Evolutionary conservation across 2,888 invertebrate species (phyloP).

Genomic region (Mylabris sibirica): DNA sequence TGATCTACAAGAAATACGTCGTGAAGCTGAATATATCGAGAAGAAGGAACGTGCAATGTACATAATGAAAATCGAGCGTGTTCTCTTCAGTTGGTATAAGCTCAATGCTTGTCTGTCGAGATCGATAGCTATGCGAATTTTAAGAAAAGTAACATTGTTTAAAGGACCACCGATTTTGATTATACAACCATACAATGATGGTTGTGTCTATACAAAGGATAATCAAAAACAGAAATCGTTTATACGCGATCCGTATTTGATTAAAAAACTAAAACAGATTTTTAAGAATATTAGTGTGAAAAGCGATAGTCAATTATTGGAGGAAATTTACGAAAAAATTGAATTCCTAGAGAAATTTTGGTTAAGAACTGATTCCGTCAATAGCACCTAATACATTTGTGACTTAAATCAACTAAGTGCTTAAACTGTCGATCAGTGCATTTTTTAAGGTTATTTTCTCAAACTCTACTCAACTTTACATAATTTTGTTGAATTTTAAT

Average conservation of each 20-base stretch:
- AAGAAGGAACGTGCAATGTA: conserved; percentile 24
- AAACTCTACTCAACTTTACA: too few relatives aligned
- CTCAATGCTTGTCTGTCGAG: not conserved
- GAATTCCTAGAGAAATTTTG: not conserved
- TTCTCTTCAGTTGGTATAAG: not conserved
- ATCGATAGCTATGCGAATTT: not conserved
- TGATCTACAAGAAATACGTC: conserved; percentile 25
- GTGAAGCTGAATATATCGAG: conserved; percentile 23
- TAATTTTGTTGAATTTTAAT: too few relatives aligned
- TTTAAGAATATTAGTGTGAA: conserved; percentile 18
- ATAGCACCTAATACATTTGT: too few relatives aligned
- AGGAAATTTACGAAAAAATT: conserved; percentile 13
- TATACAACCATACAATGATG: conserved; percentile 27
- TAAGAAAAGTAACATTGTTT: not conserved
- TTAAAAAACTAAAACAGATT: conserved; percentile 18
- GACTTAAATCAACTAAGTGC: too few relatives aligned
- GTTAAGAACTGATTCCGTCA: too few relatives aligned
- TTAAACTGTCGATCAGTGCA: too few relatives aligned
- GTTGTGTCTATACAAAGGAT: conserved; percentile 22
- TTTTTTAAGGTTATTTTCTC: too few relatives aligned
- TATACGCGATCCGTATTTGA: conserved; percentile 20
- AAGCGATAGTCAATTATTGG: not conserved
- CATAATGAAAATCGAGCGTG: conserved; percentile 22
- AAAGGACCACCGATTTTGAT: conserved; percentile 11
- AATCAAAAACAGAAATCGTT: conserved; percentile 20